Evolutionary conservation across 1,140 invertebrate genomes (phyloP).

Genomic region (Sarcophaga peregrina): DNA sequence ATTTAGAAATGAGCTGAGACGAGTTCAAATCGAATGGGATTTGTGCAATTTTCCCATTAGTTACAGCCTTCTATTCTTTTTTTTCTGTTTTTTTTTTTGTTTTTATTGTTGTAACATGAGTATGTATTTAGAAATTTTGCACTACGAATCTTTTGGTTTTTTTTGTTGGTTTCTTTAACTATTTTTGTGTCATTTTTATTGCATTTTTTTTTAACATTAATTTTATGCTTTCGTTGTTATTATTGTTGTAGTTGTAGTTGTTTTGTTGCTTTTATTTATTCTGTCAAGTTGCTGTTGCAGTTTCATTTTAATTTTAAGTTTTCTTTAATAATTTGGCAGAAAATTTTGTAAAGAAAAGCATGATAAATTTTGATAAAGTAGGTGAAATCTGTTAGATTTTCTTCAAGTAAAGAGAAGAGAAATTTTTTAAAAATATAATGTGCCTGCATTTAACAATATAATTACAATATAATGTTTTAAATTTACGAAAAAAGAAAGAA

Average conservation of each 20-base stretch:
- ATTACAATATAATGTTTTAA: too few species aligned
- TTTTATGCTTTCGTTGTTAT: neutral
- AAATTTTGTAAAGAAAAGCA: neutral
- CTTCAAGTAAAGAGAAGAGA: neutral
- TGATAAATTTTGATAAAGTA: slow-evolving; percentile 26
- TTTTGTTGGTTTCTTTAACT: too few species aligned
- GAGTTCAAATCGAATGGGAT: neutral
- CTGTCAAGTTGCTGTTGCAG: neutral
- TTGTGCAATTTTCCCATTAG: slow-evolving; percentile 4
- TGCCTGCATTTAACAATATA: too few species aligned
- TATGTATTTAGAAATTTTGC: neutral
- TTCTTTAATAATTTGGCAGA: neutral
- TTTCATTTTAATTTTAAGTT: neutral
- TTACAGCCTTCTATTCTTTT: neutral
- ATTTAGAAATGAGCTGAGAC: neutral
- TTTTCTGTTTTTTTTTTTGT: neutral
- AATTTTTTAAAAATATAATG: neutral
- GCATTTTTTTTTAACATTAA: neutral
- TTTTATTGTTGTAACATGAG: neutral
- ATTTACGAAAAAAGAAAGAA: too few species aligned
- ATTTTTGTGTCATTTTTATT: neutral
- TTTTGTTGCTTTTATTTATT: neutral
- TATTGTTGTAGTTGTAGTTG: neutral
- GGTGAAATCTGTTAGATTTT: neutral
- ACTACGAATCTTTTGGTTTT: neutral